Conservation (phyloP, 2,113 vertebrate genomes). For the Tamias sibiricus region DNA sequence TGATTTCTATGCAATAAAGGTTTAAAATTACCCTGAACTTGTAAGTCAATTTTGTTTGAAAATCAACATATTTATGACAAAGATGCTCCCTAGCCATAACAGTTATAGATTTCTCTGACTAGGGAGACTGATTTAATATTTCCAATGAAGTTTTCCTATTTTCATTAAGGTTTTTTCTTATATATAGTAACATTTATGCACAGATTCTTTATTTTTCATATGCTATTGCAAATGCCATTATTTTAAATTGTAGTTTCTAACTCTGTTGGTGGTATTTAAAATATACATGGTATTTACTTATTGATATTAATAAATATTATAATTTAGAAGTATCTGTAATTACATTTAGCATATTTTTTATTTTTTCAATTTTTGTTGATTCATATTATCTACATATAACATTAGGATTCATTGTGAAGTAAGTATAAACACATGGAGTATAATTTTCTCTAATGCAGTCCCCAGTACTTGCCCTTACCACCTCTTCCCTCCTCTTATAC, state of each 20-base stretch:
- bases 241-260: conserved; percentile 21
- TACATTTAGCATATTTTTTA: not conserved
- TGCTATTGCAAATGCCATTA: not conserved
- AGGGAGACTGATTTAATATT: not conserved
- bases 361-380: too few relatives aligned
- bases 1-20: conserved; percentile 29
- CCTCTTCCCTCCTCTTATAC: too few relatives aligned
- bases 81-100: not conserved
- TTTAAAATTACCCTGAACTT: not conserved
- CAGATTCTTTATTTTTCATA: not conserved
- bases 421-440: too few relatives aligned
- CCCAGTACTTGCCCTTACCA: too few relatives aligned
- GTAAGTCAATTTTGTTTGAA: not conserved
- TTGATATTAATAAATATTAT: not conserved
- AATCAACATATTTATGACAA: not conserved
- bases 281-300: not conserved
- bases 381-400: too few relatives aligned
- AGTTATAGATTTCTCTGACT: not conserved
- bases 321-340: not conserved
- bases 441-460: too few relatives aligned
- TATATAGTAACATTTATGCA: conserved; percentile 2
- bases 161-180: conserved; percentile 16
- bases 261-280: conserved; percentile 20
- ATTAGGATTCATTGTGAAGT: too few relatives aligned
- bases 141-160: conserved; percentile 21